Evolutionary conservation across 2,888 invertebrate species (phyloP), one percentile per base, ranked within the genome.

Genomic region (Cryptus armator): DNA sequence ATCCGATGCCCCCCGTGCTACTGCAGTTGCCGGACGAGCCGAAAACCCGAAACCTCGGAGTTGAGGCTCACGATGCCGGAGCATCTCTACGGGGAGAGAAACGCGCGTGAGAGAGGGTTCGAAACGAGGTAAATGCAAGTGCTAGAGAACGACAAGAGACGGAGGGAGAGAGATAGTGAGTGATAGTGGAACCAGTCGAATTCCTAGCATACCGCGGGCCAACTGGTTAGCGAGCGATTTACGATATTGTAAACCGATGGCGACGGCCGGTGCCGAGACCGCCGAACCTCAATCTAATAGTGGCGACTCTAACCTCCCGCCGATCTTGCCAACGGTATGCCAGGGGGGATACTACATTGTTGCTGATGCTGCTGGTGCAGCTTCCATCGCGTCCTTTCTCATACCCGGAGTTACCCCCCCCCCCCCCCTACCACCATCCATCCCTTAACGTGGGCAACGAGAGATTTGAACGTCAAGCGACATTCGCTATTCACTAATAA

Each of bases 221-320:
- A 89, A 93, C 92, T 92, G 93, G 93, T 93, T 92, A 92, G 92
- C 92, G 90, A 91, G 90, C 92, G 93, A 93, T 93, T 93, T 93
- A 93, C 92, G 93, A 92, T 93, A 93, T 93, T 92, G 92, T 93
- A 92, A 93, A 93, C 92, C 93, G 90, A 93, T 92, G 91, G 37
- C 90, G 91, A 90, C 90, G 91, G 89, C 88, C 88, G 89, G 86
- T 89, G 89, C 91, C 90, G 88, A 85, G 86, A 91, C 91, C 90
- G 87, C 89, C 87, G 90, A 91, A 91, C 90, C 92, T 91, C 91
- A 90, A 93, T 92, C 91, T 92, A 91, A 91, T 91, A 92, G 93
- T 89, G 90, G 91, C 89, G 90, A 92, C 91, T 91, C 90, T 83
- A 89, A 89, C 88, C 90, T 90, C 90, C 86, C 82, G 64, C 80